phyloP scores from a whole-genome alignment of 2,113 vertebrate genomes.

The Pithys albifrons region DNA sequence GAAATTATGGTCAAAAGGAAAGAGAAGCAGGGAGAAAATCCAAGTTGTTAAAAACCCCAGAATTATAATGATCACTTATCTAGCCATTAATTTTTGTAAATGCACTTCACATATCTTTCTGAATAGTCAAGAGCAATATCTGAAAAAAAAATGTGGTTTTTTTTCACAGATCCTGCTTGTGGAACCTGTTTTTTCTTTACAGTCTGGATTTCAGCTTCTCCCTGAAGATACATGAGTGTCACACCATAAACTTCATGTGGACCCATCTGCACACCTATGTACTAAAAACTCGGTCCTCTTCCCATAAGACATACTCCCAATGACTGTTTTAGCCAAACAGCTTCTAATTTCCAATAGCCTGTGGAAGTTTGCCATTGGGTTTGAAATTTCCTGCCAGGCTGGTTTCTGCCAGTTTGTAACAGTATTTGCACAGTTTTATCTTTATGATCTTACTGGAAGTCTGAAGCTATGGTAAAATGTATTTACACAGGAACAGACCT shows the following conservation, averaged over 20 bases:
- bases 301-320: not conserved
- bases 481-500: slow-evolving; percentile 63
- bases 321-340: slow-evolving; percentile 61
- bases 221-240: not conserved
- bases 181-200: not conserved
- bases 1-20: not conserved
- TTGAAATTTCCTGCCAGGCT: slow-evolving; percentile 68
- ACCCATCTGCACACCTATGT: not conserved
- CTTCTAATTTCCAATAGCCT: slow-evolving; percentile 74
- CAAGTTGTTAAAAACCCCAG: rapidly evolving
- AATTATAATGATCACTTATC: not conserved
- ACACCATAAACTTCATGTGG: not conserved
- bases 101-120: not conserved
- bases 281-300: not conserved
- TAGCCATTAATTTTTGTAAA: not conserved
- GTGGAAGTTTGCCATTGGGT: slow-evolving; percentile 72
- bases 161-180: not conserved
- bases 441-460: slow-evolving; percentile 67
- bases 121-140: not conserved
- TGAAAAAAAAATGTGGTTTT: not conserved
- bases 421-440: slow-evolving; percentile 69
- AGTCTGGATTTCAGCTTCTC: slow-evolving; percentile 10
- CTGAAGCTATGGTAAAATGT: slow-evolving; percentile 64
- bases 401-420: slow-evolving; percentile 67
- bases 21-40: not conserved